Evolutionary conservation across 2,888 invertebrate genomes (phyloP), one percentile per base, ranked within the genome.

Genomic region (Salticus scenicus): DNA sequence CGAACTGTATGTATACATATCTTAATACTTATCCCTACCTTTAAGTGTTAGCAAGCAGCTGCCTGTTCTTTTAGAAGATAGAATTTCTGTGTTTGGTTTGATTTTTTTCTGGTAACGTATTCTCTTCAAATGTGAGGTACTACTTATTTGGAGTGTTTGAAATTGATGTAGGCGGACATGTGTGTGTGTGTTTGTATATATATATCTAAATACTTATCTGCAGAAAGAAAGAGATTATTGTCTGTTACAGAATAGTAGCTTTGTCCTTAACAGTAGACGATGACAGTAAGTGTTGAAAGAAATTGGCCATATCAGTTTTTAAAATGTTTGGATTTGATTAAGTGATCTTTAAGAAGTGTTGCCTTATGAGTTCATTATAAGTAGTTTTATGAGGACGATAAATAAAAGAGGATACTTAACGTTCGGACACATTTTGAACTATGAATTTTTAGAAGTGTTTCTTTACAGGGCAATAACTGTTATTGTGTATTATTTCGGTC

Each of bases 91-190:
- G 69, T 70, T 64, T 42, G 75, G 70, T 81, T 70, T 78, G 14
- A 28, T 70, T 67, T n/a, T 17, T 70, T 33, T 12, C 27, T n/a
- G 30, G 33, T 17, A 64, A 42, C 47, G 67, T 67, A 83, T 83
- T 83, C 77, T 72, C 72, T 77, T 70, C 72, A 57, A 70, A 77
- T 72, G 67, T 72, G 66, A 72, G 72, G 72, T 73, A 77, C 66
- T 77, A 77, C 83, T 83, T 83, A 5, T 1, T 4, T 57, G 7
- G 24, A 57, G 57, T 24, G 57, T 5, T 12, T 12, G 47, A 2
- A 7, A 2, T 2, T 47, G 47, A n/a, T 57, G 20, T 57, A 57
- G 57, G 57, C 20, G 57, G 20, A 57, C 57, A 5, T 24, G 24
- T 12, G 57, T 57, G 57, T 24, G 57, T 24, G 57, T 12, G 57